Base-by-base conservation (phyloP, 2,797 vertebrate genomes). In the Myiotriccus ornatus region DNA sequence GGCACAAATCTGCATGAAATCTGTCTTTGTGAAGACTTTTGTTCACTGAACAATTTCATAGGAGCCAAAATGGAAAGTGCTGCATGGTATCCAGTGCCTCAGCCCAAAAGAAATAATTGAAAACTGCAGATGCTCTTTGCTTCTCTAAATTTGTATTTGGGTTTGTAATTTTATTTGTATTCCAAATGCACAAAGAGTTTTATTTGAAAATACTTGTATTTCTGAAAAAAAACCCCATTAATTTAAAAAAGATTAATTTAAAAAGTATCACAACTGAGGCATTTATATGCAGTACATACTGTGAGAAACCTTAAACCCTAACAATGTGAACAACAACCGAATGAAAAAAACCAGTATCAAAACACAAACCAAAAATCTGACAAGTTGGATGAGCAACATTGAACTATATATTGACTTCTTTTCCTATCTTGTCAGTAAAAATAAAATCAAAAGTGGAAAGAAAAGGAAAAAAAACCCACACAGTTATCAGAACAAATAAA, bases 391-490 rank as follows among this genome's bases (percentile, higher is more conserved):
- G 60, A 95, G 46, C 43, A 80, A 85, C 6, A 5, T 93, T 92
- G 91, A 92, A 62, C n/a, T 65, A 68, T 27, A 49, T 80, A 90
- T 46, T 89, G 70, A 79, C 86, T 93, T 90, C 6, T 86, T 89
- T 85, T 87, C 60, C 52, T 89, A 83, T 56, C 60, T 75, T 89
- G 87, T 95, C 90, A 89, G 64, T 80, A 60, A 90, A 91, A 88
- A 90, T 85, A 92, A 93, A 90, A 81, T 49, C 34, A 81, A 55
- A 94, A 57, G 23, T 53, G 8, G 30, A 92, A 84, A 77, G 67
- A 67, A 85, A 65, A 65, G 19, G 22, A 3, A 64, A 90, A 87
- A 47, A 75, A 25, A 0, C 0, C 10, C 21, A 47, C 30, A 30
- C 17, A 67, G 60, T 73, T 77, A 93, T 87, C 84, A 77, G 60